Evolutionary conservation across 2,113 vertebrate species (phyloP), one percentile per base, ranked within the genome.

Genomic region (Macquaria ambigua): DNA sequence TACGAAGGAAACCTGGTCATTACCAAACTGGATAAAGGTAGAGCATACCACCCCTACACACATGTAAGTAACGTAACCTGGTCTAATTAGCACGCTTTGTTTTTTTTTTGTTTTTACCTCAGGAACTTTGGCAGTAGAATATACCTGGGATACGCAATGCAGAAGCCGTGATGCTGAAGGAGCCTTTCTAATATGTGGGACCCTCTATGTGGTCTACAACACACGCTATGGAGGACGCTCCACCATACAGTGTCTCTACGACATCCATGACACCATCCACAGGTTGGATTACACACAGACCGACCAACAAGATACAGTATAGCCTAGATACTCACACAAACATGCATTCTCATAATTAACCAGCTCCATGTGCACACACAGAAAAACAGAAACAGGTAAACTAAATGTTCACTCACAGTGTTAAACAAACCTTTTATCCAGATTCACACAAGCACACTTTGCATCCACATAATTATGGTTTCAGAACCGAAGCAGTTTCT

Each of bases 131-230:
- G 94, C 94, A 0, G 92, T 97, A 46, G 96, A 98, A 55, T 94
- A 97, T 48, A 95, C 93, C 1, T 99, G 98, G 98, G 97, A 98
- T 72, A 98, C 97, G 0, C 90, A 95, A 8, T 99, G 98, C 81
- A 95, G 64, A 55, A 98, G 96, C 83, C 90, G 85, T 43, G 95
- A 95, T 5, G 98, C 98, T 0, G 97, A 99, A 91, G 97, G 96
- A 8, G 97, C 97, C 0, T 99, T 99, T 84, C 79, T 99, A 21
- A 88, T 97, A 61, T 99, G 98, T 76, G 98, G 96, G 8, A 96
- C 95, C 0, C 95, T 99, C 12, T 97, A 98, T 0, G 98, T 99
- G 61, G 97, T 97, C 63, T 97, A 99, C 89, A 98, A 96, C 88
- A 85, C 95, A 0, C 94, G 94, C 1, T 94, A 94, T 0, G 97